Evolutionary conservation across 1,140 invertebrate species (phyloP), one percentile per base, ranked within the genome.

Genomic region (Rhyacophila brunnea): DNA sequence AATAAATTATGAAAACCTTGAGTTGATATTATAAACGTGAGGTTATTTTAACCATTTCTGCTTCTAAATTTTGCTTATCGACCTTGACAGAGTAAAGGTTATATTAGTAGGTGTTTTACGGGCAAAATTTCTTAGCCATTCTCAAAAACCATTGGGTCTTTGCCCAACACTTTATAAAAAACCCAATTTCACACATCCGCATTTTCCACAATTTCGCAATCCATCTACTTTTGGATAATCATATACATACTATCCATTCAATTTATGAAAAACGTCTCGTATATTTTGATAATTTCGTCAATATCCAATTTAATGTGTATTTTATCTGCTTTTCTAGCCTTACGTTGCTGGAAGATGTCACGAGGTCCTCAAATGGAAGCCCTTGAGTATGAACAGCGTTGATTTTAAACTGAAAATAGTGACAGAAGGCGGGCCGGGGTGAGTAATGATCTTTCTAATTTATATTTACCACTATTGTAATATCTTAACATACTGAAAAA

Each of bases 311-410:
- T 35, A 7, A 7, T 15, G 11, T 40, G 11, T 13, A 66, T 65
- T 68, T 57, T n/a, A n/a, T n/a, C n/a, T n/a, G n/a, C n/a, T n/a
- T 64, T 83, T 83, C 14, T 74, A 95, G 85, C 85, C 87, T 0
- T 99, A 99, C 72, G 75, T 80, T n/a, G 68, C 87, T 28, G 97
- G 97, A 1, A 77, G 83, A 9, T 96, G 90, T 71, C 71, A 80
- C n/a, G 82, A 87, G 40, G 91, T 98, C 0, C 74, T 99, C 1
- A 99, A 99, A 75, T 99, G 98, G 98, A 99, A 99, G 77, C 97
- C 97, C 0, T 80, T 87, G 3, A 83, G 87, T 32, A 81, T 94
- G 68, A 99, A 99, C 77, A 97, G 96, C 1, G 88, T 99, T 1
- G 98, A 99, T 78, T 99, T 99, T 74, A 86, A 83, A 68, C 74